Evolutionary conservation across 2,797 vertebrate genomes (phyloP), one percentile per base, ranked within the genome.

Genomic region (Tenualosa ilisha): DNA sequence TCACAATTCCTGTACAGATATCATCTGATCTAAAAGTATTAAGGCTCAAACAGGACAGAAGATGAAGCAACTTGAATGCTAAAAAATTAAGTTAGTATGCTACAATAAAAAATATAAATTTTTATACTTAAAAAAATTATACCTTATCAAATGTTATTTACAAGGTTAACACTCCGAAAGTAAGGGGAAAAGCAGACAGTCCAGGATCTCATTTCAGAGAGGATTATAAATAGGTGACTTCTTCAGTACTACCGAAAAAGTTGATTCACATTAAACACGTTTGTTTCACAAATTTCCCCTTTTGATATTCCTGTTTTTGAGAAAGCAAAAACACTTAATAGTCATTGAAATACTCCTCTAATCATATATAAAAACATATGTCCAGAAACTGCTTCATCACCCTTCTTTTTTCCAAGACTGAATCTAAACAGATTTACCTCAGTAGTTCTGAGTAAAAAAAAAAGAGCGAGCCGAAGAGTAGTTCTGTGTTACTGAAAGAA

Each of bases 61-160:
- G 26, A 79, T 83, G 24, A 88, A 90, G 88, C 89, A 93, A 93
- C 87, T 91, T 82, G 90, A 86, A 92, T 83, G 87, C 89, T 82
- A 91, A 91, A 89, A 88, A 94, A 93, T 95, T 94, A 96, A 96
- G 93, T 96, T 96, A 96, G 94, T 94, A 90, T 83, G 90, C 92
- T 94, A 94, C 88, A 87, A 93, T 95, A 95, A 90, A 95, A 96
- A 95, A 95, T 94, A 94, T 94, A 94, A 91, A 94, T 92, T 94
- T 92, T 93, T 91, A 94, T 92, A 91, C 85, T 92, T 91, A 86
- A 92, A 93, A 56, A 93, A 93, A 94, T 89, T 89, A 94, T 91
- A 94, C 90, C 90, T 92, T 91, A 94, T 94, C 90, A 94, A 93
- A 91, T 91, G 88, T 85, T 91, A 92, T 94, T 91, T 95, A 96